phyloP scores from a whole-genome alignment of 1,140 invertebrate genomes.

The Andricus grossulariae region DNA sequence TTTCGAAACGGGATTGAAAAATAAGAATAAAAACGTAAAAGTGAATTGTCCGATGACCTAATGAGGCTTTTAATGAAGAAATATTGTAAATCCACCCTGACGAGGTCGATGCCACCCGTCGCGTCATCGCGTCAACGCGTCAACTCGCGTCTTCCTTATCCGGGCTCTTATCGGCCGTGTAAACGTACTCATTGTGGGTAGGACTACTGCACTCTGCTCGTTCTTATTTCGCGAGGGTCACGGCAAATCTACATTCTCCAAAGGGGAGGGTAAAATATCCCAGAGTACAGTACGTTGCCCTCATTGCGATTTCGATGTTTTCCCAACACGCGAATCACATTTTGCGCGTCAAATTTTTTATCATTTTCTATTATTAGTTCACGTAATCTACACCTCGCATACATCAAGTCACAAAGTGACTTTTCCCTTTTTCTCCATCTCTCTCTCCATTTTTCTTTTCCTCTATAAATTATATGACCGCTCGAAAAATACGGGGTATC shows the following conservation, averaged over 20 bases:
- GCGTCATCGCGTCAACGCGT: neutral
- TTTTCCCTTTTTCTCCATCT: neutral
- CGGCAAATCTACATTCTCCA: slow-evolving; percentile 3
- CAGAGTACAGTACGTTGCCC: slow-evolving; percentile 59
- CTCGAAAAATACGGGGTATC: no score
- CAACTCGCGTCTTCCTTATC: slow-evolving; percentile 34
- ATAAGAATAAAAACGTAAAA: no score
- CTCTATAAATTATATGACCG: no score
- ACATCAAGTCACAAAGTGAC: neutral
- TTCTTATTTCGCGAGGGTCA: slow-evolving; percentile 31
- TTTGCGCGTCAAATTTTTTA: slow-evolving; percentile 68
- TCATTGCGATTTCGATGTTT: slow-evolving; percentile 61
- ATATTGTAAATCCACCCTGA: neutral
- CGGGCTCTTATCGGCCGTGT: slow-evolving; percentile 29
- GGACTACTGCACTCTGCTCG: no score
- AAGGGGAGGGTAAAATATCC: slow-evolving; percentile 32
- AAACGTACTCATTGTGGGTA: neutral
- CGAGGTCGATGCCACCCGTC: slow-evolving; percentile 31
- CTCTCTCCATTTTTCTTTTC: no score
- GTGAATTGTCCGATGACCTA: no score
- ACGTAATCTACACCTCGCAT: slow-evolving; percentile 61
- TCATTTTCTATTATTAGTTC: slow-evolving; percentile 67
- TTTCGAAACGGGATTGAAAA: no score
- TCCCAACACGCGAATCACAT: slow-evolving; percentile 46
- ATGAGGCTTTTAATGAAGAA: neutral